Evolutionary conservation across 2,888 invertebrate genomes (phyloP).

Genomic region (Athalia rosae): DNA sequence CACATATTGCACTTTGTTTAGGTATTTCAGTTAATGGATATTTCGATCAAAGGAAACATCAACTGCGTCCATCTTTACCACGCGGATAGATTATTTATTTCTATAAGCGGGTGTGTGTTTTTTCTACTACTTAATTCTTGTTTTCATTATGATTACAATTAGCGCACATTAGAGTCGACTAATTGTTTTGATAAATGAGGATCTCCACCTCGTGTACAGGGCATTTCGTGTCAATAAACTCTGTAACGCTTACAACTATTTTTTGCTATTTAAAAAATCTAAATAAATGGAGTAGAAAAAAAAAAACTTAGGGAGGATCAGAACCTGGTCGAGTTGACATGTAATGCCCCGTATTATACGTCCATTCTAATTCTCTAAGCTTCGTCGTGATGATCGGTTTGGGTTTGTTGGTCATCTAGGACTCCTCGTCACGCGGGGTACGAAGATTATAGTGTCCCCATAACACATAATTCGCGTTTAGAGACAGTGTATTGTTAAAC

Average conservation of each 20-base stretch:
- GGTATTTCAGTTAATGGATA: conserved; percentile 38
- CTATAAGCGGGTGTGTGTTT: not conserved
- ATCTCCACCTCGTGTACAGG: too few relatives aligned
- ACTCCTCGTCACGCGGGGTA: conserved; percentile 29
- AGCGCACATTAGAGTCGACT: too few relatives aligned
- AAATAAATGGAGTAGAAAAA: too few relatives aligned
- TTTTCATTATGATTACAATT: not conserved
- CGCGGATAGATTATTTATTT: conserved; percentile 7
- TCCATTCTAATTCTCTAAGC: not conserved
- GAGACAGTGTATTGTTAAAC: conserved; percentile 18
- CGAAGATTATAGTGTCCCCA: conserved; percentile 2
- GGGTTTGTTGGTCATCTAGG: conserved; percentile 34
- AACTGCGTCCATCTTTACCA: not conserved
- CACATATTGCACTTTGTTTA: conserved; percentile 38
- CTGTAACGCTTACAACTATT: too few relatives aligned
- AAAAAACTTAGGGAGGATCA: not conserved
- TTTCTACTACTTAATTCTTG: not conserved
- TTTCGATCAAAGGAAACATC: conserved; percentile 41
- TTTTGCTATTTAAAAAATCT: too few relatives aligned
- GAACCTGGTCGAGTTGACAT: not conserved
- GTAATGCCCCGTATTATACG: not conserved
- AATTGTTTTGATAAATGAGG: too few relatives aligned
- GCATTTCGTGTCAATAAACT: too few relatives aligned
- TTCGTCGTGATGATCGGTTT: conserved; percentile 19
- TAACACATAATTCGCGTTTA: not conserved